phyloP scores from a whole-genome alignment of 2,113 vertebrate genomes.

The Crotalus helleri region DNA sequence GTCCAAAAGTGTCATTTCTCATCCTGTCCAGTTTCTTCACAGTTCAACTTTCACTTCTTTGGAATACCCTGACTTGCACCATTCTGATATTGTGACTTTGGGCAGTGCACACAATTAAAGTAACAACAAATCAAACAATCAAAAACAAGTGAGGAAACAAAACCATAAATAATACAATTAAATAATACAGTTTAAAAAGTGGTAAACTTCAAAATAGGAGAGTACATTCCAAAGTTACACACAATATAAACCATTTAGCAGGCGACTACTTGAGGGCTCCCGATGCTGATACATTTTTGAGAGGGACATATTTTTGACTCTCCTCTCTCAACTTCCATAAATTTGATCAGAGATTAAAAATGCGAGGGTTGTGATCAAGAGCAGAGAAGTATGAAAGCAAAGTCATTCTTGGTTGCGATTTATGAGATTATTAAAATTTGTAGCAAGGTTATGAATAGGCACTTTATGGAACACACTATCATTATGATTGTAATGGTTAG shows the following conservation, averaged over 20 bases:
- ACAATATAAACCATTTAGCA: background rate
- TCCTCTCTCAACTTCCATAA: background rate
- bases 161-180: background rate
- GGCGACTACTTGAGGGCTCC: background rate
- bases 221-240: background rate
- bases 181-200: background rate
- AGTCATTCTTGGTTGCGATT: background rate
- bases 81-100: background rate
- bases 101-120: background rate
- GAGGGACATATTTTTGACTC: background rate
- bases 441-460: background rate
- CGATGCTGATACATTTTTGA: background rate
- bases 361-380: background rate
- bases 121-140: background rate
- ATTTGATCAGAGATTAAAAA: background rate
- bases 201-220: background rate
- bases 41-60: background rate
- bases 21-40: background rate
- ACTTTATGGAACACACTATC: background rate
- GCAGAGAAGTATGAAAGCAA: background rate
- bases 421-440: background rate
- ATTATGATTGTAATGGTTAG: background rate
- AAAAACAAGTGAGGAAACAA: background rate
- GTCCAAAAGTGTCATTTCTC: background rate
- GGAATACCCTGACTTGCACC: background rate